Percentiles rank a stretch among this genome's conserved stretches.
These are phyloP conservation scores for Astreopora myriophthalma DNA, from an alignment of 64 coral and sea anemone genomes.

Conservation along the genomic window DNA sequence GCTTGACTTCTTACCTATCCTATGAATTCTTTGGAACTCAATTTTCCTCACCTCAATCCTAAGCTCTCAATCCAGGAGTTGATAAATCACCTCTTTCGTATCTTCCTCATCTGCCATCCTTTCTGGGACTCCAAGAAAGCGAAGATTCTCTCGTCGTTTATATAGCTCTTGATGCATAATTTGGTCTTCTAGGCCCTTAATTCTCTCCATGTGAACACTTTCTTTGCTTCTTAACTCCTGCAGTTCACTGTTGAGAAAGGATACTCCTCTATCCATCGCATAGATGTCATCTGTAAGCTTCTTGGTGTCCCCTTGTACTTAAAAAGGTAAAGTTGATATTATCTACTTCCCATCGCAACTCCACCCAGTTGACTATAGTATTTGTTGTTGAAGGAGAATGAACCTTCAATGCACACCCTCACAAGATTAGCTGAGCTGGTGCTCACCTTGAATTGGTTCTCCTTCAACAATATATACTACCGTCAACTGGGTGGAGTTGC, in stretches of 20 bases:
- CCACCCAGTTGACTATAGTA: no score
- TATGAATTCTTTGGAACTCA: no score
- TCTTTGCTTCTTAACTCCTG: background rate
- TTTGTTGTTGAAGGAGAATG: no score
- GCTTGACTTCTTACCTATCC: no score
- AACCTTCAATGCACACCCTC: background rate
- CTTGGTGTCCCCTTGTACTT: background rate
- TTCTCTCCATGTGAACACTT: background rate
- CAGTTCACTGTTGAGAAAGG: background rate
- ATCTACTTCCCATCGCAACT: no score
- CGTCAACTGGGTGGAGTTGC: slow-evolving; percentile 26
- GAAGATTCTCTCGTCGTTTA: no score
- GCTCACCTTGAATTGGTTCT: slow-evolving; percentile 49
- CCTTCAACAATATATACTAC: slow-evolving; percentile 43
- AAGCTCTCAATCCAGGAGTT: no score
- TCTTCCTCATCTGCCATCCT: no score
- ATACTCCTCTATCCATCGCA: background rate
- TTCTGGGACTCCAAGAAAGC: no score
- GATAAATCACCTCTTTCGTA: no score
- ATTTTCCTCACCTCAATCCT: no score
- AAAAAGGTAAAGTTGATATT: no score
- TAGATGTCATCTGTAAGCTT: background rate
- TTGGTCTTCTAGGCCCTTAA: background rate
- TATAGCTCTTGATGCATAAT: background rate
- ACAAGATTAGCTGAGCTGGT: slow-evolving; percentile 9